A percentile compares a stretch with the other conserved stretches of the same genome.
phyloP scores from a whole-genome alignment of 2,797 vertebrate genomes.

The Trematomus bernacchii region DNA sequence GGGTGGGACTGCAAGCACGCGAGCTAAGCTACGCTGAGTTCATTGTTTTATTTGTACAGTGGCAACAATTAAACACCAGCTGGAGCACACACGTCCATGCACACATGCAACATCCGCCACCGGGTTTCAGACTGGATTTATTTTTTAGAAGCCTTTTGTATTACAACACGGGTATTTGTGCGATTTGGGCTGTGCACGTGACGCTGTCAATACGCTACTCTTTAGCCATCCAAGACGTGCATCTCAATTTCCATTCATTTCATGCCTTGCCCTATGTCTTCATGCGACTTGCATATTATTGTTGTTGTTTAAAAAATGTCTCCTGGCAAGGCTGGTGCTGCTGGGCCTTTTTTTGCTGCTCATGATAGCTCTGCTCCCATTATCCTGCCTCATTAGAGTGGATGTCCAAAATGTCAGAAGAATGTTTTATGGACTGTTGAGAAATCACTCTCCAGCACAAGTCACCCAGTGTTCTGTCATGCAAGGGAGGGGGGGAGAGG shows the following conservation, averaged over 20 bases:
- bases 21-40: constrained; percentile 5
- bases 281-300: constrained; percentile 38
- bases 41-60: constrained; percentile 36
- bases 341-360: constrained; percentile 34
- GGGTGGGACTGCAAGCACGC: constrained; percentile 26
- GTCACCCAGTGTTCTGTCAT: constrained; percentile 83
- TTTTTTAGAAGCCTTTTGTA: constrained; percentile 39
- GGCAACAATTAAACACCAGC: constrained; percentile 36
- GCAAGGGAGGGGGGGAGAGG: constrained; percentile 66
- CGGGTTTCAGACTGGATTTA: constrained; percentile 25
- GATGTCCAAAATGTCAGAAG: constrained; percentile 84
- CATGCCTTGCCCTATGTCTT: constrained; percentile 58
- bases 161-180: constrained; percentile 7
- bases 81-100: constrained; percentile 18
- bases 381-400: constrained; percentile 77
- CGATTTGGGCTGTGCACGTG: constrained; percentile 27
- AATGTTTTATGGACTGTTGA: constrained; percentile 86
- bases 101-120: constrained; percentile 14
- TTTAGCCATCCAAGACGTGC: constrained; percentile 53
- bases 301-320: constrained; percentile 39
- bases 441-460: constrained; percentile 85
- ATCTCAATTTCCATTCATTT: constrained; percentile 79
- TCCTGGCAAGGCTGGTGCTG: constrained; percentile 51
- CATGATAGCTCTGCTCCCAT: constrained; percentile 69
- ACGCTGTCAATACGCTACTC: constrained; percentile 47